These are phyloP conservation scores for Dynastes grantii DNA, from an alignment of 2,888 invertebrate genomes.

Conservation along the genomic window DNA sequence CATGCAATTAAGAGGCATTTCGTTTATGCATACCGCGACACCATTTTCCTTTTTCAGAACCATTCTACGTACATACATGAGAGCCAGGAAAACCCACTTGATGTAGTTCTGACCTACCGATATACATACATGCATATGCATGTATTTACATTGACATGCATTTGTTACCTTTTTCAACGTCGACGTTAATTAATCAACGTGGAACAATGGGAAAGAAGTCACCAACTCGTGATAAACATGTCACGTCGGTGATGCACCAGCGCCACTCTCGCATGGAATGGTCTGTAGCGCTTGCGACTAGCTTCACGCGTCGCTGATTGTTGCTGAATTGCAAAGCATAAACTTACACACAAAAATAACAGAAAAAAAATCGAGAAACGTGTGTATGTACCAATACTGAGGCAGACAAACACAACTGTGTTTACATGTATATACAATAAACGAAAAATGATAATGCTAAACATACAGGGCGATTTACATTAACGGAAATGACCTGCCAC, in stretches of 20 bases:
- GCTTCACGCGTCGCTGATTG: constrained; percentile 8
- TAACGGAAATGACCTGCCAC: too few relatives aligned
- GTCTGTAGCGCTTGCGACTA: background rate
- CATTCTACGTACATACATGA: too few relatives aligned
- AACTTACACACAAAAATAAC: background rate
- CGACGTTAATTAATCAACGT: constrained; percentile 21
- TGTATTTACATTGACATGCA: constrained; percentile 1
- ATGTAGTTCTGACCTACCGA: constrained; percentile 6
- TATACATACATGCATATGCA: background rate
- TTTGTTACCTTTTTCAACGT: constrained; percentile 1
- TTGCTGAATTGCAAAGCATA: background rate
- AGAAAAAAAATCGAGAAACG: background rate
- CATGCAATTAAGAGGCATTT: too few relatives aligned
- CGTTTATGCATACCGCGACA: too few relatives aligned
- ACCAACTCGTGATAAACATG: constrained; percentile 22
- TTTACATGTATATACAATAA: too few relatives aligned
- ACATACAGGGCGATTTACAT: too few relatives aligned
- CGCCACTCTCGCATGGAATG: constrained; percentile 4
- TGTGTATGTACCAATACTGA: too few relatives aligned
- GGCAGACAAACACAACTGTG: too few relatives aligned
- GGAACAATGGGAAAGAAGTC: constrained; percentile 5
- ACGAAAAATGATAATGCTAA: too few relatives aligned
- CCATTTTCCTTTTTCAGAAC: too few relatives aligned
- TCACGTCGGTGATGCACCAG: constrained; percentile 3
- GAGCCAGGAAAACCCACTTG: background rate